Base-by-base conservation (phyloP, 1,140 invertebrate genomes). In the Eumaeus atala region DNA sequence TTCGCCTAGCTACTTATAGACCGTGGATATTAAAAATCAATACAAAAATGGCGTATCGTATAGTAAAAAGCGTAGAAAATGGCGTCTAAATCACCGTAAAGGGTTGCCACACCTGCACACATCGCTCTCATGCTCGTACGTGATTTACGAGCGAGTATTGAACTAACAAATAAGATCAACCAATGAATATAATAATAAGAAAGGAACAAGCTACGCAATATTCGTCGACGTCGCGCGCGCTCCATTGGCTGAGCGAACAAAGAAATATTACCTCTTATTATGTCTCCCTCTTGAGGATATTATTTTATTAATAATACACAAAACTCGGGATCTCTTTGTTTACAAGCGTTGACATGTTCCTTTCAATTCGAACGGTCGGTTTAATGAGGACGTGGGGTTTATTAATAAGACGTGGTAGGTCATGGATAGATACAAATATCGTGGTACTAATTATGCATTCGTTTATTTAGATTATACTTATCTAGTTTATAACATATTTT, bases 401-500 rank as follows among this genome's bases (percentile, higher is more conserved):
- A 16, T 35, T 50, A 16, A 14, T 33, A 54, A 48, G 21, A 28
- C 21, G 21, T 28, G 21, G 21, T 56, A 60, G 35, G 64, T 37
- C 18, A 38, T 12, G 12, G 40, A 65, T 66, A 63, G 65, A 74
- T 58, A 79, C 60, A 75, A 76, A 77, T 74, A 76, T 77, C 70
- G 72, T 64, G 59, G 61, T 68, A 75, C 72, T 83, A 85, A 85
- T 83, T 78, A 83, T 81, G 72, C 66, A 72, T 75, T 73, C 74
- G 74, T 81, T 85, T 85, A 85, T 84, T 83, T 80, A 77, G 72
- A 82, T 82, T 82, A 82, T 79, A 83, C 72, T 82, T 83, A 85
- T 85, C 77, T 84, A 81, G 76, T 82, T 86, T 86, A 86, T 86
- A 83, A 84, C 74, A 83, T 84, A 86, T 83, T 86, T 86, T 84